phyloP scores from a whole-genome alignment of 2,888 invertebrate genomes.

The Trachelus iudaicus region DNA sequence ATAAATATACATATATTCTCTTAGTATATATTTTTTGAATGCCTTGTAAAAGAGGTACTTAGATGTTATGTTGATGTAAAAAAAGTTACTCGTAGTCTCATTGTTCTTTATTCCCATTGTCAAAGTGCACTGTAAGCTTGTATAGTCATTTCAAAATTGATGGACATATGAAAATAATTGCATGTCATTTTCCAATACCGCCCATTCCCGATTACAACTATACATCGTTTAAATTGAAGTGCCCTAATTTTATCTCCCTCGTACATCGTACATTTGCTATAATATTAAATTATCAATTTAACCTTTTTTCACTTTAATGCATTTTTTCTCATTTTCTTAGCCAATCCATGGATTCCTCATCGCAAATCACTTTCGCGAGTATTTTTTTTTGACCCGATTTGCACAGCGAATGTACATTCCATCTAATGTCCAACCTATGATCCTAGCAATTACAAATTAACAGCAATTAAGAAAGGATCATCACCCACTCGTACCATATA shows the following conservation, averaged over 20 bases:
- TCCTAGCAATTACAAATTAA: background rate
- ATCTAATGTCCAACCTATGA: background rate
- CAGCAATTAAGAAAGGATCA: background rate
- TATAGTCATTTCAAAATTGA: background rate
- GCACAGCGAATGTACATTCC: background rate
- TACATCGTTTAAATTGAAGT: background rate
- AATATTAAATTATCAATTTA: background rate
- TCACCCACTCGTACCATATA: background rate
- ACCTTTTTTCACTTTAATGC: background rate
- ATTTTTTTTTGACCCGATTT: background rate
- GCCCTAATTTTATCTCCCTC: background rate
- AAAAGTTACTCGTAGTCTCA: background rate
- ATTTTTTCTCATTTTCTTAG: slow-evolving; percentile 22
- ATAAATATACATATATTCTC: background rate
- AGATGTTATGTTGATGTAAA: background rate
- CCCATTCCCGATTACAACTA: background rate
- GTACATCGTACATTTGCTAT: background rate
- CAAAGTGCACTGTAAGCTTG: background rate
- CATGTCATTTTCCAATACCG: background rate
- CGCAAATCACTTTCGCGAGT: slow-evolving; percentile 29
- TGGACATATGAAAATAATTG: background rate
- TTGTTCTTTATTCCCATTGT: background rate
- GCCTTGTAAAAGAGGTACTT: background rate
- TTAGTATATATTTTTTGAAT: background rate
- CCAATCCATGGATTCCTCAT: slow-evolving; percentile 46